Evolutionary conservation across 2,797 vertebrate genomes (phyloP), one percentile per base, ranked within the genome.

Genomic region (Coluber constrictor): DNA sequence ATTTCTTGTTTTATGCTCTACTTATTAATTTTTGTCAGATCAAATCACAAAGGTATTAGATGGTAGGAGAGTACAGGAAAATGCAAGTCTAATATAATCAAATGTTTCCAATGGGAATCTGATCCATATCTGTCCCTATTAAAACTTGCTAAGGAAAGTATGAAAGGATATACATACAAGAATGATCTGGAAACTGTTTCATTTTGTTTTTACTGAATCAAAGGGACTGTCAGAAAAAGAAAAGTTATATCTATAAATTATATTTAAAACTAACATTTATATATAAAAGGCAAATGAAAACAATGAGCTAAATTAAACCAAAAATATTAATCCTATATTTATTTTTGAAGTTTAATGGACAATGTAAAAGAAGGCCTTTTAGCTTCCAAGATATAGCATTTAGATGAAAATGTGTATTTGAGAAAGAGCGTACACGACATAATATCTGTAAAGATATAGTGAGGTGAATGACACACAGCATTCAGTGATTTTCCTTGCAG

Each of bases 401-500:
- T 89, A 93, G 66, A 63, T 59, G 94, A 92, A 94, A 96, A 92
- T 16, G 92, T 9, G 0, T 59, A 94, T 97, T 95, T 94, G 90
- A 89, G 59, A 90, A 94, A 70, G 54, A 32, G 2, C 18, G 37
- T 55, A 94, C 59, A 23, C 5, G 87, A 89, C 92, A 89, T 92
- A 96, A 92, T 93, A 57, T 54, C 93, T 93, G 56, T 20, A 94
- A 94, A 93, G 87, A 90, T 96, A 18, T 87, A 93, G 87, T 93
- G 93, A 96, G 93, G 66, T 83, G 92, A 93, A 95, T 95, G 90
- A 96, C 93, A 94, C 87, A 94, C 89, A 95, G 51, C 95, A 95
- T 93, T 94, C 70, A 95, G 27, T 87, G 92, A 92, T 96, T 95
- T 97, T 96, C 87, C 70, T 89, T 95, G 89, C 43, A 93, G 95